phyloP scores from a whole-genome alignment of 2,888 invertebrate species.

The Hirtodrosophila cameraria region DNA sequence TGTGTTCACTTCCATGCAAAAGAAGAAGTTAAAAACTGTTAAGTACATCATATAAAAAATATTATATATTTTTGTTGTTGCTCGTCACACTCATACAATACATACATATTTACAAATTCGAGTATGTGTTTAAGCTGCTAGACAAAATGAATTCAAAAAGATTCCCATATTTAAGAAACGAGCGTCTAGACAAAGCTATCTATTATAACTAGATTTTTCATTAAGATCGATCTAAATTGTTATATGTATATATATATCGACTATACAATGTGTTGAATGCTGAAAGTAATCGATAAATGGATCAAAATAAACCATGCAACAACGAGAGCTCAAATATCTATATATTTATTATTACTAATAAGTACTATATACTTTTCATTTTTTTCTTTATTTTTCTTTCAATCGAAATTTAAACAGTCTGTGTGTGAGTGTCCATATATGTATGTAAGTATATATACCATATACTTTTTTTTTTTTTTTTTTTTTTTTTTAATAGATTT shows the following conservation, averaged over 20 bases:
- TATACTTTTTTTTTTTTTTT: constrained; percentile 11
- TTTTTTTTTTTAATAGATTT: constrained; percentile 19
- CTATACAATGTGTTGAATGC: constrained; percentile 27
- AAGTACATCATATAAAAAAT: constrained; percentile 72
- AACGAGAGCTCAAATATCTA: constrained; percentile 54
- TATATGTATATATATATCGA: too few relatives aligned
- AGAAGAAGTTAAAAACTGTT: constrained; percentile 66
- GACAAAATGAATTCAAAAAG: constrained; percentile 6
- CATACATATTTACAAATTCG: constrained; percentile 53
- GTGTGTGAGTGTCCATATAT: constrained; percentile 30
- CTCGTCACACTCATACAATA: constrained; percentile 28
- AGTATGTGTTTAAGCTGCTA: constrained; percentile 28
- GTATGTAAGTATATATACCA: constrained; percentile 25
- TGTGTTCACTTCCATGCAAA: constrained; percentile 64
- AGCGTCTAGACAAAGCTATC: constrained; percentile 31
- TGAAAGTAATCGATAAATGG: constrained; percentile 31
- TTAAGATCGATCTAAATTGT: constrained; percentile 14
- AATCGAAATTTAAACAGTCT: constrained; percentile 50
- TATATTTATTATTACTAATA: constrained; percentile 15
- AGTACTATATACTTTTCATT: neutral
- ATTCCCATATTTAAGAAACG: neutral
- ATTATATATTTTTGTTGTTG: constrained; percentile 31
- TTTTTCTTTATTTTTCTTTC: neutral
- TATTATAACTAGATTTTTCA: neutral
- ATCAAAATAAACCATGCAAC: constrained; percentile 52